Evolutionary conservation across 2,888 invertebrate genomes (phyloP), one percentile per base, ranked within the genome.

Genomic region (Pterobdella sp.): DNA sequence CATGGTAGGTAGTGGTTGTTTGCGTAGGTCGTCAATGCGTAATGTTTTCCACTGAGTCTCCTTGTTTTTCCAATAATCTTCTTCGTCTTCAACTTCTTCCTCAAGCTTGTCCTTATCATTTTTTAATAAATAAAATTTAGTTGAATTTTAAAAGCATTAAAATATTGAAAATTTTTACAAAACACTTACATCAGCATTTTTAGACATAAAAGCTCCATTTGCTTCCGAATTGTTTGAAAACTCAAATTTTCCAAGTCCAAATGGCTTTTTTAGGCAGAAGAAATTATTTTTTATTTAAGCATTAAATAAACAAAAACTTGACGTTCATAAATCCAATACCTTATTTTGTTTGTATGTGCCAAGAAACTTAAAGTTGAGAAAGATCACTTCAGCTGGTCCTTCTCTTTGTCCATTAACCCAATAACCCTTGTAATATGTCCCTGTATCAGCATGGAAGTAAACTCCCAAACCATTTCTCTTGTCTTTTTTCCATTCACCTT

Each of bases 401-500:
- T 81, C 80, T 75, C 82, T 78, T 74, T 81, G 81, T 2, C 84
- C 84, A n/a, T 79, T 79, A 52, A 79, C 80, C 84, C 84, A 84
- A 67, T 80, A 79, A 14, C 84, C 84, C 1, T 78, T 77, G 77
- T 83, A 84, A 77, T 82, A 82, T 18, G 82, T 80, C 18, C 82
- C 82, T 18, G 82, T 83, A 31, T 80, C 80, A 37, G 80, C 79
- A 73, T 82, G 83, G 69, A 79, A 79, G 78, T 84, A 84, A 7
- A 79, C 79, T 32, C 84, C 84, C 73, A 81, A 81, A 14, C 84
- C 84, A 74, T 84, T 82, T 56, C 84, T 76, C 26, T 81, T 78
- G 76, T 84, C 82, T 75, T 82, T 81, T 76, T 80, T 79, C 84
- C 84, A 84, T 76, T 84, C 84, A 10, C 84, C 84, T 64, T 84